Base-by-base conservation (phyloP, 1,140 invertebrate genomes). In the Drosophila subobscura region DNA sequence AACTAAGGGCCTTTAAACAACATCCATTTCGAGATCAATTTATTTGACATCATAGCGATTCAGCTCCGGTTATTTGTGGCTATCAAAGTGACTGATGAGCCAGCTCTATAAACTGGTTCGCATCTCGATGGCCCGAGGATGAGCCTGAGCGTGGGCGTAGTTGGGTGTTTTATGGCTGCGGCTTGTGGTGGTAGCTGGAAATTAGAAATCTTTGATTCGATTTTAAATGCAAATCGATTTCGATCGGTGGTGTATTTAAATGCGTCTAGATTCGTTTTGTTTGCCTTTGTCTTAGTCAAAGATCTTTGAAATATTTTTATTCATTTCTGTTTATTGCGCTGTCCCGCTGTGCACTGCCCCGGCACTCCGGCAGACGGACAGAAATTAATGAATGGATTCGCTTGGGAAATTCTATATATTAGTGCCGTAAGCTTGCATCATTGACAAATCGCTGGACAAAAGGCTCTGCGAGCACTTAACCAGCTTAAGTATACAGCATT, bases 41-140 rank as follows among this genome's bases (percentile, higher is more conserved):
- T 47, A 79, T 73, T 76, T 80, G 64, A 58, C 76, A 78, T 73
- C 59, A 80, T 52, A 57, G 25, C 57, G 20, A 23, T 22, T 46
- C 44, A 65, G 77, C 72, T 75, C 71, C 65, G 60, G 65, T 59
- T 70, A 56, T 86, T 80, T 67, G 66, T 55, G 73, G 78, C 81
- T 71, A 88, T 88, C 83, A 76, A 78, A 88, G 77, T 88, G 83
- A 88, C 60, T 76, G 79, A 88, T 89, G 83, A 83, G 75, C 53
- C 75, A 52, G 71, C 52, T 78, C 59, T 20, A 47, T 23, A 68
- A 88, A 88, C 84, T 83, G 66, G 84, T 78, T 76, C 73, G 71
- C 59, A 65, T 70, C 67, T 54, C 27, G 20, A 60, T 12, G 20
- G 14, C 29, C 23, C 8, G 16, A 10, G 14, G 10, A 14, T 5